A percentile compares a stretch with the other conserved stretches of the same genome.
phyloP scores from a whole-genome alignment of 1,140 invertebrate species.

The Papilio aristodemus region DNA sequence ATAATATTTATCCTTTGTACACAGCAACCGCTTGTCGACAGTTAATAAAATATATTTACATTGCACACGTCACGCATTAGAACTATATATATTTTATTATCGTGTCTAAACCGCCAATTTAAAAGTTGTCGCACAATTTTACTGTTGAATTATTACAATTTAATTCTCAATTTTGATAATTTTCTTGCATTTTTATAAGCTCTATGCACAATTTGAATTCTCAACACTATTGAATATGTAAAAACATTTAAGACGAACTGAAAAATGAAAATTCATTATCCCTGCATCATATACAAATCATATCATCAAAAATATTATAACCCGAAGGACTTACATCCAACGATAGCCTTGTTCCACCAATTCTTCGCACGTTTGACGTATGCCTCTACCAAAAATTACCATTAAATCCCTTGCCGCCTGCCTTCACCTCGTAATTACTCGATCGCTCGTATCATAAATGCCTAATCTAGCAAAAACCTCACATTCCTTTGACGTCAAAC shows the following conservation, averaged over 20 bases:
- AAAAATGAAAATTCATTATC: too few species aligned
- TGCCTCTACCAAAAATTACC: neutral
- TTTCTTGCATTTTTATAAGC: too few species aligned
- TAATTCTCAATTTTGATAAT: neutral
- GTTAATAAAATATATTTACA: constrained; percentile 7
- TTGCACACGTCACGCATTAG: neutral
- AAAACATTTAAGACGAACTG: too few species aligned
- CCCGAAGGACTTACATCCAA: too few species aligned
- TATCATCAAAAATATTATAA: too few species aligned
- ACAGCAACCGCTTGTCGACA: constrained; percentile 4
- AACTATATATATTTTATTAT: constrained; percentile 8
- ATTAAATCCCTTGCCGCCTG: neutral
- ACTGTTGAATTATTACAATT: neutral
- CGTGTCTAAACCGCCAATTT: neutral
- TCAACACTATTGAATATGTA: too few species aligned
- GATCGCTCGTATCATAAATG: neutral
- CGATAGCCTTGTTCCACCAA: too few species aligned
- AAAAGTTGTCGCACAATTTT: neutral
- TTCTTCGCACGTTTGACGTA: too few species aligned
- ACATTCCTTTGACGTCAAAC: neutral
- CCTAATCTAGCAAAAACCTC: neutral
- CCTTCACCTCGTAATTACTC: neutral
- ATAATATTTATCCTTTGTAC: constrained; percentile 5
- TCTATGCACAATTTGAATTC: too few species aligned
- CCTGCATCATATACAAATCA: too few species aligned